Conservation (phyloP, 2,113 vertebrate species). For the Bubo blakistoni region DNA sequence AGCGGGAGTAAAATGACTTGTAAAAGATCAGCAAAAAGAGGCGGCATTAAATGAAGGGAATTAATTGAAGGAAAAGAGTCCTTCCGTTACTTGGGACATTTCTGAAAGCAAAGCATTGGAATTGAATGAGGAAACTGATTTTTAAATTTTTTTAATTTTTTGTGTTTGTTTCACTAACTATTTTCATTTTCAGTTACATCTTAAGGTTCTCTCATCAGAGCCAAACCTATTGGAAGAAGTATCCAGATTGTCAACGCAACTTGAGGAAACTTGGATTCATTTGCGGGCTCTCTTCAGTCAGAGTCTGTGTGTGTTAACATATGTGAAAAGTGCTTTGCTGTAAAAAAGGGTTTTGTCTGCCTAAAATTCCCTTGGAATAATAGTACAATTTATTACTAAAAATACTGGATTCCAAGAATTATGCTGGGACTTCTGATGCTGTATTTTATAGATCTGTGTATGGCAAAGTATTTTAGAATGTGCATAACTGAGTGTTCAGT, state of each 20-base stretch:
- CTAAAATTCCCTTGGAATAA: neutral
- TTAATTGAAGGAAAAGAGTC: neutral
- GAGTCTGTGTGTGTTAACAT: constrained; percentile 90
- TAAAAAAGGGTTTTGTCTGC: constrained; percentile 51
- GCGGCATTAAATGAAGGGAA: neutral
- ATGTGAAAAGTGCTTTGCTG: constrained; percentile 89
- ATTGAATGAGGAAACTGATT: neutral
- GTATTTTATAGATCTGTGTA: neutral
- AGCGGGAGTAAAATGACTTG: neutral
- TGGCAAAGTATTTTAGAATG: neutral
- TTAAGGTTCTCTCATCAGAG: constrained; percentile 81
- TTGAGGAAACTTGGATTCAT: constrained; percentile 85
- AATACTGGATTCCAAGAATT: neutral
- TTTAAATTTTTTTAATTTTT: neutral
- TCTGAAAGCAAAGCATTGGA: neutral
- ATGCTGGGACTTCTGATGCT: neutral
- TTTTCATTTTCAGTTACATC: constrained; percentile 82
- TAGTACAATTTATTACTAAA: neutral
- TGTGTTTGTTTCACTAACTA: constrained; percentile 14
- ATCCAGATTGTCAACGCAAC: constrained; percentile 67
- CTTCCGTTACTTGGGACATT: neutral
- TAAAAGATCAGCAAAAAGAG: neutral
- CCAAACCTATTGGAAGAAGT: constrained; percentile 77
- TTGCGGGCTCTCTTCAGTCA: constrained; percentile 84
- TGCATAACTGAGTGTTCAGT: neutral